Conservation (phyloP, 2,888 invertebrate species). For the Parnassius smintheus region DNA sequence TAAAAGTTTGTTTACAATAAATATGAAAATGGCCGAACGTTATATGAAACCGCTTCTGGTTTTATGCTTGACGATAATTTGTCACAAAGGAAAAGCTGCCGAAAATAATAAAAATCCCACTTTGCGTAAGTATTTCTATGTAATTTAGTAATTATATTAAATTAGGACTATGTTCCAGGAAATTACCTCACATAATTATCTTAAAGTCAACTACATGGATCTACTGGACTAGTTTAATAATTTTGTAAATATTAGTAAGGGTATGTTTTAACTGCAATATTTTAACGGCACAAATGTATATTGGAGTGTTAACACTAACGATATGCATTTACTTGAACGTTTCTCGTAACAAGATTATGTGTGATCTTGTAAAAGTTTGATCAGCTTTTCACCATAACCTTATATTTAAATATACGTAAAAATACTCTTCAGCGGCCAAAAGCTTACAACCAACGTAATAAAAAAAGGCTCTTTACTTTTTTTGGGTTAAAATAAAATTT, state of each 20-base stretch:
- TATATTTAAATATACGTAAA: no score
- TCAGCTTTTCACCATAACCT: no score
- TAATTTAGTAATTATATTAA: conserved; percentile 10
- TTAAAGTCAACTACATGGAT: not conserved
- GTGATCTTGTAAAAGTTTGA: no score
- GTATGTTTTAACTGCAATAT: no score
- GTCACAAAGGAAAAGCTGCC: conserved; percentile 61
- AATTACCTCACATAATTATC: not conserved
- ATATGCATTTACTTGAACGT: no score
- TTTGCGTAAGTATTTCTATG: conserved; percentile 58
- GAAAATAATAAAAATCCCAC: conserved; percentile 53
- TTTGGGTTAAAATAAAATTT: no score
- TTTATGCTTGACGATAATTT: conserved; percentile 59
- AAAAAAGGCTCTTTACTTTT: no score
- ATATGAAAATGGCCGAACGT: conserved; percentile 57
- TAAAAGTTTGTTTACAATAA: conserved; percentile 28
- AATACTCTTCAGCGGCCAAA: no score
- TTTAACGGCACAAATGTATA: no score
- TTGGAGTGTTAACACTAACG: no score
- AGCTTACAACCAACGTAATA: no score
- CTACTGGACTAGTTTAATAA: not conserved
- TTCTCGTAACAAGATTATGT: no score
- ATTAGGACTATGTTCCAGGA: not conserved
- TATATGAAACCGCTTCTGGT: conserved; percentile 59
- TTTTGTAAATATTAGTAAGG: not conserved